A percentile compares a stretch with the other conserved stretches of the same genome.
These are phyloP conservation scores for Bucorvus abyssinicus DNA, from an alignment of 2,797 vertebrate genomes.

Conservation along the genomic window DNA sequence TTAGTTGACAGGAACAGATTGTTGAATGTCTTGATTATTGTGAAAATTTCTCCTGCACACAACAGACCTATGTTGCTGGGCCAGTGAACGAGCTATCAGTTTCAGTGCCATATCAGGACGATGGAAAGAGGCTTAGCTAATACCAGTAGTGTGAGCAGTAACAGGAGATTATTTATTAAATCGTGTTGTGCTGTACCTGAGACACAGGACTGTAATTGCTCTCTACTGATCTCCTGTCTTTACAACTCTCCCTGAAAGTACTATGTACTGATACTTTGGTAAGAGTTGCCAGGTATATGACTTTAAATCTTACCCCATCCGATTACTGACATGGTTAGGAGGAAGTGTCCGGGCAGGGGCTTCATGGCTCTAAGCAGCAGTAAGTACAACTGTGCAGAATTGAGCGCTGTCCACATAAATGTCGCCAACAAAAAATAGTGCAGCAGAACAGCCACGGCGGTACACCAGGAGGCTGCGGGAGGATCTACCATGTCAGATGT, in stretches of 20 bases:
- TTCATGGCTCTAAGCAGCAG: slow-evolving; percentile 52
- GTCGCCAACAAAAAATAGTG: slow-evolving; percentile 77
- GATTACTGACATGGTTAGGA: background rate
- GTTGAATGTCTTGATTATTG: background rate
- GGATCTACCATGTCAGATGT: background rate
- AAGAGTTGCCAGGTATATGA: background rate
- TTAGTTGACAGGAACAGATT: background rate
- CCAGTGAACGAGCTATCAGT: background rate
- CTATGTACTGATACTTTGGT: background rate
- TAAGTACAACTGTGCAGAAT: slow-evolving; percentile 66
- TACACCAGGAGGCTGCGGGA: slow-evolving; percentile 36
- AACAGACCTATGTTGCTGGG: background rate
- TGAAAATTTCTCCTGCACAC: background rate
- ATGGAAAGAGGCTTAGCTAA: background rate
- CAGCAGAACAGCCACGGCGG: slow-evolving; percentile 52
- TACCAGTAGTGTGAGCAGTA: background rate
- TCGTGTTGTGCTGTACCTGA: background rate
- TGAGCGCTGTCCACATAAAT: slow-evolving; percentile 76
- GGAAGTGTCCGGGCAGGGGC: slow-evolving; percentile 61
- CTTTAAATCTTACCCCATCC: slow-evolving; percentile 76
- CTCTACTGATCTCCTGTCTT: background rate
- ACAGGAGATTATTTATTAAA: background rate
- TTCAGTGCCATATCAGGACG: background rate
- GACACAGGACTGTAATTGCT: background rate
- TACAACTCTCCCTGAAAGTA: background rate